A percentile compares a stretch with the other conserved stretches of the same genome.
These are phyloP conservation scores for Pseudachorutes palmiensis DNA, from an alignment of 1,140 invertebrate species.

Conservation along the genomic window DNA sequence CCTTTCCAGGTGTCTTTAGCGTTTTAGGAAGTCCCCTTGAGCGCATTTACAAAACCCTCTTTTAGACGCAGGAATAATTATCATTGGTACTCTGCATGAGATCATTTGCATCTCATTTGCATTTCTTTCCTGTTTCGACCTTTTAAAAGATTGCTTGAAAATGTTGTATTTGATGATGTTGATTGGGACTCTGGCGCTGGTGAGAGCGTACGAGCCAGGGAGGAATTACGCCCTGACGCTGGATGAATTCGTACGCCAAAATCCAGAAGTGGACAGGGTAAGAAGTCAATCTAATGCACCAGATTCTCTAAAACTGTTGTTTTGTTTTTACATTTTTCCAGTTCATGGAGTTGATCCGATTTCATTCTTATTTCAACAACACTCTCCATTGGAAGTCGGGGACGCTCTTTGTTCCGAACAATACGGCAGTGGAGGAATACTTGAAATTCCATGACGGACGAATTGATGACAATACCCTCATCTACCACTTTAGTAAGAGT, in stretches of 20 bases:
- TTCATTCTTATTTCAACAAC: slow-evolving; percentile 24
- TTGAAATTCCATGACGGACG: slow-evolving; percentile 15
- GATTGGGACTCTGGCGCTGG: no score
- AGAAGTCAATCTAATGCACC: neutral
- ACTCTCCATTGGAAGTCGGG: slow-evolving; percentile 22
- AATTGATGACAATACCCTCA: slow-evolving; percentile 34
- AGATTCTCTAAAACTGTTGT: neutral
- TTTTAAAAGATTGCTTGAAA: no score
- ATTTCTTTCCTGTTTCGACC: no score
- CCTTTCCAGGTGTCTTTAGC: neutral
- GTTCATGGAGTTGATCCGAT: slow-evolving; percentile 26
- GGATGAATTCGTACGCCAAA: slow-evolving; percentile 1
- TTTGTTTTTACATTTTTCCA: slow-evolving; percentile 20
- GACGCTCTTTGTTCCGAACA: slow-evolving; percentile 35
- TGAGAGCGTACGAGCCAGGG: neutral
- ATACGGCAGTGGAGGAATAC: slow-evolving; percentile 30
- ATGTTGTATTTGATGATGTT: no score
- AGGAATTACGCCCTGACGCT: neutral
- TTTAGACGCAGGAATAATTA: no score
- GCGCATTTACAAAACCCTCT: no score
- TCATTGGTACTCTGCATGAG: no score
- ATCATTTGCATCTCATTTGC: no score
- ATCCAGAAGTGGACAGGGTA: neutral
- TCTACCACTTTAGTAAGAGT: slow-evolving; percentile 37
- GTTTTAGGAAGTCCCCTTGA: no score